Evolutionary conservation across 1,140 invertebrate genomes (phyloP).

Genomic region (Solen grandis): DNA sequence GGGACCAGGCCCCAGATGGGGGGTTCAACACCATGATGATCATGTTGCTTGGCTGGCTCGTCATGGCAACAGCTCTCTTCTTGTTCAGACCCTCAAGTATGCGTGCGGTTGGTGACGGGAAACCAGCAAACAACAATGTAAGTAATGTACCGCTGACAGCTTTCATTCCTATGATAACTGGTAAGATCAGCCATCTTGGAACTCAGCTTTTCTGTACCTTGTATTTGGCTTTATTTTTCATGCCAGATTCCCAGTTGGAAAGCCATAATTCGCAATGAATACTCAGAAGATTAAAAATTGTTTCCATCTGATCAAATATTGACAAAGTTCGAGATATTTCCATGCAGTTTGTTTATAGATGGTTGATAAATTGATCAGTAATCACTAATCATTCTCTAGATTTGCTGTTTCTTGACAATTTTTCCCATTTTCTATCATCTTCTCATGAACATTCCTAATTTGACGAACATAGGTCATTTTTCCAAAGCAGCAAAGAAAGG

Average conservation of each 20-base stretch:
- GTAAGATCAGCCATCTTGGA: background rate
- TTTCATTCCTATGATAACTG: too few relatives aligned
- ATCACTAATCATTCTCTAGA: too few relatives aligned
- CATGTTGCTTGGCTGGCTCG: constrained; percentile 82
- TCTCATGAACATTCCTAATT: too few relatives aligned
- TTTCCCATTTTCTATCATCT: too few relatives aligned
- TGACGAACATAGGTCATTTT: too few relatives aligned
- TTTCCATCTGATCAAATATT: too few relatives aligned
- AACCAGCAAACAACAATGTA: constrained; percentile 73
- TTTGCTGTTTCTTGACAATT: too few relatives aligned
- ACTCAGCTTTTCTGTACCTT: background rate
- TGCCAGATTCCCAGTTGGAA: background rate
- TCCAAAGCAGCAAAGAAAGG: too few relatives aligned
- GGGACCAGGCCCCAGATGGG: constrained; percentile 66
- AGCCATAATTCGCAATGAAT: background rate
- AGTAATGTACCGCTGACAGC: background rate
- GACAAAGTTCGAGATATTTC: too few relatives aligned
- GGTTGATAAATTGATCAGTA: too few relatives aligned
- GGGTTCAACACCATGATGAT: constrained; percentile 80
- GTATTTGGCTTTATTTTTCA: background rate
- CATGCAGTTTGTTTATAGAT: too few relatives aligned
- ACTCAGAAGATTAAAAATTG: background rate
- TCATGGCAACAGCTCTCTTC: constrained; percentile 82
- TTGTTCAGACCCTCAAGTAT: constrained; percentile 82
- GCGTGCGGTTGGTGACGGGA: constrained; percentile 74